A percentile compares a stretch with the other conserved stretches of the same genome.
These are phyloP conservation scores for Serinus canaria DNA, from an alignment of 2,113 vertebrate species.

Conservation along the genomic window DNA sequence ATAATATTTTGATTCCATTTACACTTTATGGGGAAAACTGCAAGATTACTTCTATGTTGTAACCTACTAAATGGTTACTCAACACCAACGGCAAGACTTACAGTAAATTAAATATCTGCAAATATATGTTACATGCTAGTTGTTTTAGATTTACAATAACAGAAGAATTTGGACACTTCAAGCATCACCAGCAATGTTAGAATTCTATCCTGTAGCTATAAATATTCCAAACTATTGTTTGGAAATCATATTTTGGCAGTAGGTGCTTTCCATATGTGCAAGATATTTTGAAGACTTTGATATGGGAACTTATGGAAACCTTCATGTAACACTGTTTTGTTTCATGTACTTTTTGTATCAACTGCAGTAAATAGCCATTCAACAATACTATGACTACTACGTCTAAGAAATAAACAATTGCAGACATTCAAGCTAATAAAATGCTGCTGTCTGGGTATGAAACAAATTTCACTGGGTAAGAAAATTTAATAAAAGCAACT, in stretches of 20 bases:
- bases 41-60: neutral
- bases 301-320: neutral
- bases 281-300: conserved; percentile 7
- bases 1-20: neutral
- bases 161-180: neutral
- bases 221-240: conserved; percentile 8
- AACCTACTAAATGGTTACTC: neutral
- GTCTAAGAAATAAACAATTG: neutral
- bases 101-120: neutral
- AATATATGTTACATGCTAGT: conserved; percentile 37
- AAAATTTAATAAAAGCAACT: neutral
- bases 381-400: neutral
- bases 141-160: conserved; percentile 61
- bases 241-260: conserved; percentile 30
- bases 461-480: neutral
- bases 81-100: neutral
- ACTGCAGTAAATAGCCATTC: neutral
- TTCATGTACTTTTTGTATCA: neutral
- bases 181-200: neutral
- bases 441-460: neutral
- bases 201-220: neutral
- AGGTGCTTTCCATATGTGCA: conserved; percentile 20
- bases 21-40: neutral
- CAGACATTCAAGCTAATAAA: neutral
- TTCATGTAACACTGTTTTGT: neutral